Conservation (phyloP, 1,140 invertebrate genomes). For the Drosophila biarmipes region DNA sequence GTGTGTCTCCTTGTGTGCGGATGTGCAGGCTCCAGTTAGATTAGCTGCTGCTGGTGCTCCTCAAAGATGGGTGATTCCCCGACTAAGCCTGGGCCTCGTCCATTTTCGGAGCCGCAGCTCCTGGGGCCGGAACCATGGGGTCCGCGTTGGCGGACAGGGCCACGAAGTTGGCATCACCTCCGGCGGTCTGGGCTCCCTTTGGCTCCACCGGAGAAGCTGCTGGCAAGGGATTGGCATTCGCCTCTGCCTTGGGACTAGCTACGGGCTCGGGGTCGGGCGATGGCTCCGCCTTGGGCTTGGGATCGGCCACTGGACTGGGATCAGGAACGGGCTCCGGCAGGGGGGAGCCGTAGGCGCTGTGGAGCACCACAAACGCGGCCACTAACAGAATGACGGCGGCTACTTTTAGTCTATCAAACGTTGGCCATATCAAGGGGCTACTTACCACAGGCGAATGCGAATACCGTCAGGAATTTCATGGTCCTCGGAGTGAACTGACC, state of each 20-base stretch:
- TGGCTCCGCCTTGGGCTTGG: slow-evolving; percentile 21
- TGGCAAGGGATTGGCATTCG: not conserved
- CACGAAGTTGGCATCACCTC: slow-evolving; percentile 15
- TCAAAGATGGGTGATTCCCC: no score
- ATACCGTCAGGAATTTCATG: slow-evolving; percentile 55
- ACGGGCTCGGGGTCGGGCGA: slow-evolving; percentile 7
- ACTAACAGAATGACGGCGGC: slow-evolving; percentile 53
- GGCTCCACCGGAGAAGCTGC: not conserved
- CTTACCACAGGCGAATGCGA: slow-evolving; percentile 63
- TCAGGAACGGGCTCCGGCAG: slow-evolving; percentile 3
- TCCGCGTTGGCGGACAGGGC: slow-evolving; percentile 25
- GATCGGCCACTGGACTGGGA: slow-evolving; percentile 9
- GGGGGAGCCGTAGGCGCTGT: slow-evolving; percentile 40
- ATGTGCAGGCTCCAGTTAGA: slow-evolving; percentile 2
- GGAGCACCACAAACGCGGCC: slow-evolving; percentile 47
- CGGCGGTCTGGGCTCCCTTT: not conserved
- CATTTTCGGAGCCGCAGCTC: not conserved
- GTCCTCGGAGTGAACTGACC: slow-evolving; percentile 15
- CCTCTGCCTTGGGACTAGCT: not conserved
- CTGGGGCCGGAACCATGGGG: not conserved
- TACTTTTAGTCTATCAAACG: slow-evolving; percentile 53
- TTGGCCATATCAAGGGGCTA: slow-evolving; percentile 7
- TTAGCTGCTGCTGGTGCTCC: not conserved
- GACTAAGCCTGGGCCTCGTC: slow-evolving; percentile 7
- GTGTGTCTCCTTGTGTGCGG: slow-evolving; percentile 21